Conservation (phyloP, 2,888 invertebrate species). For the Liodrosophila aerea region DNA sequence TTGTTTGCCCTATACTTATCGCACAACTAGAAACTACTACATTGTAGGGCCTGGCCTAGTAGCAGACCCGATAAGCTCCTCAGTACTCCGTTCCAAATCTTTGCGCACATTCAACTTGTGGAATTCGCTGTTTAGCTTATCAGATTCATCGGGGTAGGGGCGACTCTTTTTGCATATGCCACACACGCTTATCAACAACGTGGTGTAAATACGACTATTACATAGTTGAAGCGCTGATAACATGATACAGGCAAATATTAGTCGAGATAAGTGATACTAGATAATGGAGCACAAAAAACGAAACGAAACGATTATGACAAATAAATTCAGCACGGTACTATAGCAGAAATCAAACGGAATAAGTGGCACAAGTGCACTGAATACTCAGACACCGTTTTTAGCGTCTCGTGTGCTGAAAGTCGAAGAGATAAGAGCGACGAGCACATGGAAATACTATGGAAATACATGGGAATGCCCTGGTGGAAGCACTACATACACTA, state of each 20-base stretch:
- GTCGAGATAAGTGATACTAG: conserved; percentile 17
- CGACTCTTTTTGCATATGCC: conserved; percentile 2
- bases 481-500: no score
- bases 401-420: conserved; percentile 55
- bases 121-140: conserved; percentile 9
- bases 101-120: conserved; percentile 29
- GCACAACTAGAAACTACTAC: conserved; percentile 19
- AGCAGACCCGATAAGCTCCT: conserved; percentile 35
- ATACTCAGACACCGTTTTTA: conserved; percentile 29
- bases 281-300: neutral
- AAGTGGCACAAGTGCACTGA: conserved; percentile 15
- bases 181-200: neutral
- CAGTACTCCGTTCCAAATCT: conserved; percentile 2
- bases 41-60: neutral
- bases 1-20: conserved; percentile 35
- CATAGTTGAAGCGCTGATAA: conserved; percentile 28
- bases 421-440: neutral
- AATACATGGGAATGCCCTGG: no score
- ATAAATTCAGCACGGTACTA: no score
- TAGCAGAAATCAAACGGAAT: conserved; percentile 4
- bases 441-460: no score
- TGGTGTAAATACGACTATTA: conserved; percentile 16
- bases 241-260: conserved; percentile 28
- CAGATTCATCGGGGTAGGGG: neutral
- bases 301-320: no score